These are phyloP conservation scores for Esperia sulphurella DNA, from an alignment of 2,888 invertebrate species.

Conservation along the genomic window DNA sequence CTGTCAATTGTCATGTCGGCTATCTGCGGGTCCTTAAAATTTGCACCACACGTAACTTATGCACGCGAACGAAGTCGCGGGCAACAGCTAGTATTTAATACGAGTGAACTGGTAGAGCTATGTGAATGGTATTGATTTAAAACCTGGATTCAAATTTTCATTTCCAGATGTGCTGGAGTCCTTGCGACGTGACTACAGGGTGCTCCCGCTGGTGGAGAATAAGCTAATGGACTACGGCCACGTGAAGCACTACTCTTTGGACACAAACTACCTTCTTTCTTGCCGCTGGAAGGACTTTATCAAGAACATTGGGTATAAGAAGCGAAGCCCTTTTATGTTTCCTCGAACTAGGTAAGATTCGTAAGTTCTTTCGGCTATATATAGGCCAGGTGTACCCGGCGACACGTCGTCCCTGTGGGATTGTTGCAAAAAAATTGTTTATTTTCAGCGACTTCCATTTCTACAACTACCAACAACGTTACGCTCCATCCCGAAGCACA, in stretches of 20 bases:
- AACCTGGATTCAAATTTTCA: background rate
- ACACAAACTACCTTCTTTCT: background rate
- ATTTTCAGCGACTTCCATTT: background rate
- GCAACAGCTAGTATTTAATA: no score
- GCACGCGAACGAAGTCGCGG: no score
- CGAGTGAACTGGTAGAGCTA: no score
- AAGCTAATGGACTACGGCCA: background rate
- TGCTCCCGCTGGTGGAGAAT: constrained; percentile 13
- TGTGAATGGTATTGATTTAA: no score
- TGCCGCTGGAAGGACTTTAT: constrained; percentile 4
- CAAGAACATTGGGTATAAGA: background rate
- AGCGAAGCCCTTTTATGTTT: constrained; percentile 16
- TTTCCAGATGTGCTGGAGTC: constrained; percentile 6
- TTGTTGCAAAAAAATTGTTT: no score
- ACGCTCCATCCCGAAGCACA: background rate
- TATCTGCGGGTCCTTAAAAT: no score
- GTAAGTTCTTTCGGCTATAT: no score
- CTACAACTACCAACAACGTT: background rate
- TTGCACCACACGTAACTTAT: no score
- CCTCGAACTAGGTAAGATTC: background rate
- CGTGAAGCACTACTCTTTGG: constrained; percentile 9
- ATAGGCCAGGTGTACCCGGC: no score
- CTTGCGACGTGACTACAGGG: constrained; percentile 3
- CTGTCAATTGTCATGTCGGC: no score
- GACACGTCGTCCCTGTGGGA: no score